Conservation (phyloP, 2,797 vertebrate species). For the Gymnopithys bicolor region DNA sequence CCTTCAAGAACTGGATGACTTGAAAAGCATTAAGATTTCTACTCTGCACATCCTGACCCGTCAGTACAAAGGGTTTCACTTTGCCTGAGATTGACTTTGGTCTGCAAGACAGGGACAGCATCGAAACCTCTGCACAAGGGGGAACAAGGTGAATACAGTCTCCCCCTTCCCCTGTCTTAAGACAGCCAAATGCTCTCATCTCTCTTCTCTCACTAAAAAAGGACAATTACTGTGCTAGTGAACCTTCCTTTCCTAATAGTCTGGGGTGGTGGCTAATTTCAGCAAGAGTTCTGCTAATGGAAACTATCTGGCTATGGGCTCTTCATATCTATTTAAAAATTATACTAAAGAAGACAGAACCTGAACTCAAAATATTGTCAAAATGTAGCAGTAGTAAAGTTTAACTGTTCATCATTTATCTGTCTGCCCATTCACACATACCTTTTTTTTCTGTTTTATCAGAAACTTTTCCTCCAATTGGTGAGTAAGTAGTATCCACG, state of each 20-base stretch:
- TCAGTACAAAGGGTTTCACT: background rate
- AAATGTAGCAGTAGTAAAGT: background rate
- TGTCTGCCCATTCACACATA: conserved; percentile 43
- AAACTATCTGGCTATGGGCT: background rate
- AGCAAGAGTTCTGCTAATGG: background rate
- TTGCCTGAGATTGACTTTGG: background rate
- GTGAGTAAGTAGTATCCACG: conserved; percentile 85
- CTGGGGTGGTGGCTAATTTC: background rate
- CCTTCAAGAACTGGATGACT: background rate
- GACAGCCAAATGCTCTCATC: background rate
- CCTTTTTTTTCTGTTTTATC: conserved; percentile 88
- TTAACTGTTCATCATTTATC: background rate
- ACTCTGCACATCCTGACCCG: background rate
- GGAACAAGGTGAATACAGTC: rapidly evolving
- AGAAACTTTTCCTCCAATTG: conserved; percentile 88
- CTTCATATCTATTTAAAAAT: background rate
- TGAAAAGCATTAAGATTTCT: conserved; percentile 4
- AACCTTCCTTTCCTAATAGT: background rate
- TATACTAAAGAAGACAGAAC: background rate
- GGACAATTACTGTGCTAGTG: background rate
- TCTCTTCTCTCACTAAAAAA: background rate
- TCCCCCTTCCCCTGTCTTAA: background rate
- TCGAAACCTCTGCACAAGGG: background rate
- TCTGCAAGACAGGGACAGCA: background rate
- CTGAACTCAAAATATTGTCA: background rate